These are phyloP conservation scores for Molossus molossus DNA, from an alignment of 2,797 vertebrate genomes.

Conservation along the genomic window DNA sequence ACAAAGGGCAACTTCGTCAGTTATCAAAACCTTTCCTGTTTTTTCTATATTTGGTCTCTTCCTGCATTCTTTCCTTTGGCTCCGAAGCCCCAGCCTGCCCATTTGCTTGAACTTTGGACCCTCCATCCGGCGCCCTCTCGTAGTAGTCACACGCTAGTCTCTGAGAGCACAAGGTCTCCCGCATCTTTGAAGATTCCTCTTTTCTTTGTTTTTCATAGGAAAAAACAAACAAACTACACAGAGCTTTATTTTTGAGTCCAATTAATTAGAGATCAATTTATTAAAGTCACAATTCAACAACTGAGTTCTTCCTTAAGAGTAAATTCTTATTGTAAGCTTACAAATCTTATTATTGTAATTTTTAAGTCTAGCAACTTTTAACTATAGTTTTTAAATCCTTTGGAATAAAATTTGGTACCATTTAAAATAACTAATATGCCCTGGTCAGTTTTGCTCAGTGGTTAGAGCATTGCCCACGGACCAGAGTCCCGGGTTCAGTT, in stretches of 20 bases:
- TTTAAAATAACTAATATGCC: constrained; percentile 7
- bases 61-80: constrained; percentile 29
- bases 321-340: background rate
- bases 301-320: background rate
- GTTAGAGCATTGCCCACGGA: too few species aligned
- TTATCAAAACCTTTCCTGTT: constrained; percentile 59
- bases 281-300: constrained; percentile 42
- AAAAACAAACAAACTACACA: background rate
- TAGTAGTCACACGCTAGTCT: background rate
- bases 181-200: background rate
- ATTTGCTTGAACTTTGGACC: constrained; percentile 29
- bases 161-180: background rate
- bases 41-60: constrained; percentile 42
- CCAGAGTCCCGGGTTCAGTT: too few species aligned
- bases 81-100: background rate
- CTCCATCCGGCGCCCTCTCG: background rate
- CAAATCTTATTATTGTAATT: background rate
- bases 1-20: constrained; percentile 56
- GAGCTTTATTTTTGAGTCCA: background rate
- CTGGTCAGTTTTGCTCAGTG: too few species aligned
- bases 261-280: constrained; percentile 18
- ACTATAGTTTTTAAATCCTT: background rate
- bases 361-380: background rate
- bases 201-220: background rate
- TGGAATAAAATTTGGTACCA: background rate